phyloP scores from a whole-genome alignment of 64 coral and sea anemone species.

The Cladopsammia gracilis region DNA sequence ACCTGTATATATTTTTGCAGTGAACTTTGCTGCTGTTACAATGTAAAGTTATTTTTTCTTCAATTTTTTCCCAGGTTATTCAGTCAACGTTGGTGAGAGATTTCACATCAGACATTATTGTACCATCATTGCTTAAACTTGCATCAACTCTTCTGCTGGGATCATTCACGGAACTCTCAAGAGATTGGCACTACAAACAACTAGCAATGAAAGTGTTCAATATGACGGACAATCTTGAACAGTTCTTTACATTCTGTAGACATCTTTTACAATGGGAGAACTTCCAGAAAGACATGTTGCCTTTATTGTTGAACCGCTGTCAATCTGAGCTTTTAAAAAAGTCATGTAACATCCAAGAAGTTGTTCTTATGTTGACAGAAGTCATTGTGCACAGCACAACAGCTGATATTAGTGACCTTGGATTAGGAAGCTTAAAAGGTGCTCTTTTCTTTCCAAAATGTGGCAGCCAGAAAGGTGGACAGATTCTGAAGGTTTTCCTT shows the following conservation, averaged over 20 bases:
- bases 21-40: too few species aligned
- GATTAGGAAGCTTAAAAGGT: constrained; percentile 26
- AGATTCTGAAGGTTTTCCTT: constrained; percentile 45
- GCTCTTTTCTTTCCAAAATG: constrained; percentile 70
- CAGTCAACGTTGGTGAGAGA: background rate
- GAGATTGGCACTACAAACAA: constrained; percentile 39
- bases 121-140: constrained; percentile 48
- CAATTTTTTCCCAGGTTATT: background rate
- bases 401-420: constrained; percentile 17
- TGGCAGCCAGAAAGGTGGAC: constrained; percentile 37
- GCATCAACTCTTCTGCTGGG: constrained; percentile 62
- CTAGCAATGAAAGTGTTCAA: constrained; percentile 47
- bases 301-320: constrained; percentile 45
- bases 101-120: background rate
- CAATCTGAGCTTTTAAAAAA: constrained; percentile 40
- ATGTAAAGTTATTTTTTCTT: background rate
- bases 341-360: constrained; percentile 7
- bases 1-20: too few species aligned
- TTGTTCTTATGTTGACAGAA: constrained; percentile 57
- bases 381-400: constrained; percentile 16
- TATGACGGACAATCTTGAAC: background rate
- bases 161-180: constrained; percentile 45
- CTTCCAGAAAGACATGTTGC: constrained; percentile 40
- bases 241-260: constrained; percentile 55
- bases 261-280: constrained; percentile 58